Evolutionary conservation across 2,888 invertebrate genomes (phyloP).

Genomic region (Oscheius myriophilus): DNA sequence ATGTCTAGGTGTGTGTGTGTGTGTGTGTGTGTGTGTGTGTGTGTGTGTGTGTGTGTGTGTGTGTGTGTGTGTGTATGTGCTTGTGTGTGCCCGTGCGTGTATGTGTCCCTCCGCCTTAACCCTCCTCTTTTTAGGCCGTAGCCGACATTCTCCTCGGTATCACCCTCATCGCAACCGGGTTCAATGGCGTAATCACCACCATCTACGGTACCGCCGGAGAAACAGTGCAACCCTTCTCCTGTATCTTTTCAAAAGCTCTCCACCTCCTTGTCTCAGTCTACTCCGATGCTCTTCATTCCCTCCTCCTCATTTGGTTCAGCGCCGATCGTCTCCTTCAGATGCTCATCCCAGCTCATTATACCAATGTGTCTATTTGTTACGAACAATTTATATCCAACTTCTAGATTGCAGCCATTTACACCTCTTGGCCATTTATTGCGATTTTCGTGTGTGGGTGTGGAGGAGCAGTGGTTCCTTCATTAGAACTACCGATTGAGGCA

Average conservation of each 20-base stretch:
- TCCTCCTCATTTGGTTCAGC: conserved; percentile 27
- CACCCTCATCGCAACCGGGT: conserved; percentile 39
- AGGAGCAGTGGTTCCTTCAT: conserved; percentile 24
- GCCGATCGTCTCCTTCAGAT: conserved; percentile 34
- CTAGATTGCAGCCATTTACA: conserved; percentile 26
- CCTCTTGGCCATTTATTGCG: conserved; percentile 15
- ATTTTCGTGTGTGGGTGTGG: conserved; percentile 16
- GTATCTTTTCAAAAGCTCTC: conserved; percentile 32
- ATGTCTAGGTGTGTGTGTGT: too few relatives aligned
- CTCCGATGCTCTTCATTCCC: conserved; percentile 34
- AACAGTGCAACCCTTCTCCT: conserved; percentile 35
- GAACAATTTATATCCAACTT: not conserved
- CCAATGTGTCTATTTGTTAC: conserved; percentile 24
- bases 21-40: not conserved
- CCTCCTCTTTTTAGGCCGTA: conserved; percentile 24
- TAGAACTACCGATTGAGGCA: conserved; percentile 20
- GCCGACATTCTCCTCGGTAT: conserved; percentile 33
- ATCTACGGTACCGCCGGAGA: conserved; percentile 46
- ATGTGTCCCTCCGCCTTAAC: not conserved
- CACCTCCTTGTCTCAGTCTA: conserved; percentile 37
- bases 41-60: too few relatives aligned
- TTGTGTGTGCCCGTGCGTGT: too few relatives aligned
- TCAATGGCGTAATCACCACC: conserved; percentile 45
- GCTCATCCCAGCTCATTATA: conserved; percentile 32
- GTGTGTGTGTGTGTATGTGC: not conserved